Evolutionary conservation across 1,140 invertebrate genomes (phyloP).

Genomic region (Tribolium castaneum): DNA sequence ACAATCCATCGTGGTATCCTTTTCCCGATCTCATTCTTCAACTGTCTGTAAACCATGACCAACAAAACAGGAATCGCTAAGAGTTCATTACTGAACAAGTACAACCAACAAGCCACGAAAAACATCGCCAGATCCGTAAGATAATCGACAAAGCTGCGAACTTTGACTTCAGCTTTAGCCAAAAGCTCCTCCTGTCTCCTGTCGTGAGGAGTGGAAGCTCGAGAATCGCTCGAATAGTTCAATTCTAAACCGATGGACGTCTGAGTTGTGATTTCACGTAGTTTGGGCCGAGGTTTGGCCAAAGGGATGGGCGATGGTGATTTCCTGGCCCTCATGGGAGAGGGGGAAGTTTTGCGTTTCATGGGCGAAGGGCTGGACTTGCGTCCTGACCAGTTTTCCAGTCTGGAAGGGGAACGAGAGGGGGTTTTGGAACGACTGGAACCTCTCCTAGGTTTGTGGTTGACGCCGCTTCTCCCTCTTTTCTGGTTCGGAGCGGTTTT

Average conservation of each 20-base stretch:
- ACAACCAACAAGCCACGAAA: constrained; percentile 79
- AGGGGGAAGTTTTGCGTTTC: background rate
- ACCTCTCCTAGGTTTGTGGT: constrained; percentile 16
- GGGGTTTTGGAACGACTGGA: constrained; percentile 49
- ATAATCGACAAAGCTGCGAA: constrained; percentile 74
- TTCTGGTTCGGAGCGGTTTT: constrained; percentile 15
- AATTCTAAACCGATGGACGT: constrained; percentile 56
- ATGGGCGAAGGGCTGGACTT: constrained; percentile 51
- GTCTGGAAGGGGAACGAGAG: constrained; percentile 40
- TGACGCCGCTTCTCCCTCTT: background rate
- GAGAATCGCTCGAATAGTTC: constrained; percentile 31
- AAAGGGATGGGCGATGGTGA: constrained; percentile 38
- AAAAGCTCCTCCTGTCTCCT: constrained; percentile 51
- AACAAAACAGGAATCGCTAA: constrained; percentile 80
- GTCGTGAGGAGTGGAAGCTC: constrained; percentile 10
- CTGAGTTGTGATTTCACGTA: constrained; percentile 62
- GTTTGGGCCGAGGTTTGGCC: constrained; percentile 48
- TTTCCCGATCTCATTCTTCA: constrained; percentile 71
- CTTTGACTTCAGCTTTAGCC: constrained; percentile 70
- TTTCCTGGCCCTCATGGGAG: background rate
- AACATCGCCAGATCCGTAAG: constrained; percentile 77
- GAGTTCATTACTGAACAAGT: constrained; percentile 81
- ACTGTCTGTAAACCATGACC: constrained; percentile 79
- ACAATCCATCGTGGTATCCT: constrained; percentile 64
- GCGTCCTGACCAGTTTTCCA: constrained; percentile 37